These are phyloP conservation scores for Corvus hawaiiensis DNA, from an alignment of 2,113 vertebrate genomes.

Conservation along the genomic window DNA sequence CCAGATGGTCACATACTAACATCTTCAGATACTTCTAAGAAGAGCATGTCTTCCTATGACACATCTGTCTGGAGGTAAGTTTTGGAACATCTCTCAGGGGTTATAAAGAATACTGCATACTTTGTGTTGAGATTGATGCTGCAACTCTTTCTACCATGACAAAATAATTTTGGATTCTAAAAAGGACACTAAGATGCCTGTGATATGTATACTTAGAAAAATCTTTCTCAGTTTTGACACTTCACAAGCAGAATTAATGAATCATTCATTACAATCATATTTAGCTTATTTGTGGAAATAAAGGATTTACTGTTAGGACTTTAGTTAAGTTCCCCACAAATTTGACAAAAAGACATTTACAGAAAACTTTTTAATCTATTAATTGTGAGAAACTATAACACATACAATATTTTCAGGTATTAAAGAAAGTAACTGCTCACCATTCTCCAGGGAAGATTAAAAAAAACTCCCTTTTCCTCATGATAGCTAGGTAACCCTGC, in stretches of 20 bases:
- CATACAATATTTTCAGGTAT: background rate
- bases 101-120: rapidly evolving
- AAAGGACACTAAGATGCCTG: background rate
- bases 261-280: background rate
- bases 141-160: background rate
- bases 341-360: background rate
- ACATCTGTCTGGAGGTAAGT: background rate
- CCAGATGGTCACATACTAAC: background rate
- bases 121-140: background rate
- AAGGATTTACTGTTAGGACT: background rate
- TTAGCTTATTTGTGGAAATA: background rate
- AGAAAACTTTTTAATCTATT: background rate
- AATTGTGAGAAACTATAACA: background rate
- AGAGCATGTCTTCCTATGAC: background rate
- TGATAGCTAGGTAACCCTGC: background rate
- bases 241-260: background rate
- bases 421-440: background rate
- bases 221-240: background rate
- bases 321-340: background rate
- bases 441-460: background rate
- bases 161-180: background rate
- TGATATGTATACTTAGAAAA: background rate
- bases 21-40: background rate
- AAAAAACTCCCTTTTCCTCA: background rate
- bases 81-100: background rate